Percentiles rank a stretch among this genome's conserved stretches.
phyloP scores from a whole-genome alignment of 2,113 vertebrate species.

The Pelodiscus sinensis region DNA sequence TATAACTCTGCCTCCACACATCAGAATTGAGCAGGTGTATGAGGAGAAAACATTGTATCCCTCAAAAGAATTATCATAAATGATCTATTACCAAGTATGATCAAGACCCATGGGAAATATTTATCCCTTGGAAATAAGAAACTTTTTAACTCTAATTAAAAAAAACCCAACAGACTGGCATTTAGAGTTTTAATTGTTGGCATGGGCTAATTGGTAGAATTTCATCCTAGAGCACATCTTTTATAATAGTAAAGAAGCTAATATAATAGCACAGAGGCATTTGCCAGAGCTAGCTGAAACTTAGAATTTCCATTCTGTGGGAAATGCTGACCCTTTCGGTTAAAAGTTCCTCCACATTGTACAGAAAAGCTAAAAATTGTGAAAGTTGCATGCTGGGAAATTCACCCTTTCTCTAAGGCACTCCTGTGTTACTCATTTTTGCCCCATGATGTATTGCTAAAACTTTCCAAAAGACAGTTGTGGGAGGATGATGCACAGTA shows the following conservation, averaged over 20 bases:
- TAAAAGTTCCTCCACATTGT: no score
- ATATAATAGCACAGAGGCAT: conserved; percentile 36
- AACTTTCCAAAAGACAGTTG: no score
- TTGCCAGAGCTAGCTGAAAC: not conserved
- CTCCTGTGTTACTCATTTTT: no score
- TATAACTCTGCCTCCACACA: not conserved
- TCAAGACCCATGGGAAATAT: not conserved
- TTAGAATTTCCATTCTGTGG: not conserved
- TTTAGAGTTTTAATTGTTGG: conserved; percentile 48
- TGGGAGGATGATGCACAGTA: no score
- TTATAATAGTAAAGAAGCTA: conserved; percentile 59
- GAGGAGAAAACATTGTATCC: not conserved
- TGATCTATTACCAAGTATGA: fast-evolving
- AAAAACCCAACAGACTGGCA: not conserved
- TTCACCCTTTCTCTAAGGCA: no score
- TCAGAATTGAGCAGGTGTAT: not conserved
- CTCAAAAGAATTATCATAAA: not conserved
- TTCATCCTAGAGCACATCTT: conserved; percentile 10
- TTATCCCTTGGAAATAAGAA: not conserved
- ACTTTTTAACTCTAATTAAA: not conserved
- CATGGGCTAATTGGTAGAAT: conserved; percentile 17
- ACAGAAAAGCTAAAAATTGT: not conserved
- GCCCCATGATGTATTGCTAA: no score
- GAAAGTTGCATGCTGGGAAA: no score
- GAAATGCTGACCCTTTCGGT: not conserved